These are phyloP conservation scores for Caenorhabditis plicata DNA, from an alignment of 2,888 invertebrate species.

Conservation along the genomic window DNA sequence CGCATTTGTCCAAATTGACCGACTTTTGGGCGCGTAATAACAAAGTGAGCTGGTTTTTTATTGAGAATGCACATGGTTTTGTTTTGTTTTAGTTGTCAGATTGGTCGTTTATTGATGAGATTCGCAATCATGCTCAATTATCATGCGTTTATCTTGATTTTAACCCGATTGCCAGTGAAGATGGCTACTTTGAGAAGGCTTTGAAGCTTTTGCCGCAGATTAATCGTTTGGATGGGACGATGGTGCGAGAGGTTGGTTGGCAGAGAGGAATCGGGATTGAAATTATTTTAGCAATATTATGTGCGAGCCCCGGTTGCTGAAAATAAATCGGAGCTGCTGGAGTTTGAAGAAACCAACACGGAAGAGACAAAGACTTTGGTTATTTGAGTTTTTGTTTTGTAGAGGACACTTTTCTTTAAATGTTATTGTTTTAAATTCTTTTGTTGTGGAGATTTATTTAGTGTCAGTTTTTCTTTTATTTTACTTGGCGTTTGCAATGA, in stretches of 20 bases:
- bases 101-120: slow-evolving; percentile 43
- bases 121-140: slow-evolving; percentile 41
- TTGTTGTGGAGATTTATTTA: too few relatives aligned
- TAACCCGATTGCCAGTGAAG: slow-evolving; percentile 41
- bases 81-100: slow-evolving; percentile 30
- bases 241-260: slow-evolving; percentile 19
- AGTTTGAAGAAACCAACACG: too few relatives aligned
- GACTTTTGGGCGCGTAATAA: slow-evolving; percentile 59
- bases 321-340: too few relatives aligned
- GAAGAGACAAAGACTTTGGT: too few relatives aligned
- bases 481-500: too few relatives aligned
- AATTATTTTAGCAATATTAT: slow-evolving; percentile 4
- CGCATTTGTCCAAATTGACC: slow-evolving; percentile 47
- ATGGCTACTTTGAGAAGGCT: slow-evolving; percentile 21
- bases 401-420: too few relatives aligned
- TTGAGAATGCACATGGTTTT: too few relatives aligned
- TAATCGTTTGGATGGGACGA: slow-evolving; percentile 35
- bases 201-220: slow-evolving; percentile 39
- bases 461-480: too few relatives aligned
- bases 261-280: too few relatives aligned
- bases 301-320: slow-evolving; percentile 20
- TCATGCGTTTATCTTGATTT: slow-evolving; percentile 48
- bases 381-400: too few relatives aligned
- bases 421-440: too few relatives aligned
- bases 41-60: slow-evolving; percentile 23